phyloP scores from a whole-genome alignment of 2,113 vertebrate species.

The Sapajus apella region DNA sequence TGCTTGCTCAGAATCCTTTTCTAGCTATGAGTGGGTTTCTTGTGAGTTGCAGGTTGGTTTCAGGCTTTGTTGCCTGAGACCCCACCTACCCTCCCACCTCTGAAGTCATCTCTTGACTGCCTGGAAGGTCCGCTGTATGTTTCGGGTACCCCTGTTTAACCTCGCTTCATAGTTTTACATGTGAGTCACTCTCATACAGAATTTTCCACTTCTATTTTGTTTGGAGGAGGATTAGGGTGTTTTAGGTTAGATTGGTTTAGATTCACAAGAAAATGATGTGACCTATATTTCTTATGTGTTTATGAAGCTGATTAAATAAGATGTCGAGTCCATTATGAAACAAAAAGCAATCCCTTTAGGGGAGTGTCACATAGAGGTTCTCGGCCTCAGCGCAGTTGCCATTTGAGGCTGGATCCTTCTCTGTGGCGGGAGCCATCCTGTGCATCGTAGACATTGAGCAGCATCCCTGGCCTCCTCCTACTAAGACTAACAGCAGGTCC shows the following conservation, averaged over 20 bases:
- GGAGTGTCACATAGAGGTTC: fast-evolving
- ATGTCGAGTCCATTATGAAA: background rate
- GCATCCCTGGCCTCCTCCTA: background rate
- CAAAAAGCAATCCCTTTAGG: background rate
- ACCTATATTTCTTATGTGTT: background rate
- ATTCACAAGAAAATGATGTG: background rate
- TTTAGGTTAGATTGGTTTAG: background rate
- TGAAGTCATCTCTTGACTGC: background rate
- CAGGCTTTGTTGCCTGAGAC: fast-evolving
- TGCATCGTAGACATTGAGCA: fast-evolving
- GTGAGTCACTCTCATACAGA: background rate
- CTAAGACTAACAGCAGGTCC: fast-evolving
- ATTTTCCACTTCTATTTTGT: background rate
- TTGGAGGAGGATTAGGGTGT: too few species aligned
- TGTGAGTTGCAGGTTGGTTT: fast-evolving
- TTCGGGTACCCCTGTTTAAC: background rate
- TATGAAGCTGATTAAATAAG: too few species aligned
- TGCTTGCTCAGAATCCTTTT: background rate
- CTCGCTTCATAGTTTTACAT: background rate
- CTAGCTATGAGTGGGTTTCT: background rate
- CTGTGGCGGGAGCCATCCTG: fast-evolving
- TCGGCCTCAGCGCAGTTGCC: fast-evolving
- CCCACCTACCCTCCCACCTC: background rate
- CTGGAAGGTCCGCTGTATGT: background rate
- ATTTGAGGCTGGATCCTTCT: fast-evolving